A percentile compares a stretch with the other conserved stretches of the same genome.
Conservation (phyloP, 37 sponge, comb jelly and placozoan genomes). For the Mnemiopsis leidyi region DNA sequence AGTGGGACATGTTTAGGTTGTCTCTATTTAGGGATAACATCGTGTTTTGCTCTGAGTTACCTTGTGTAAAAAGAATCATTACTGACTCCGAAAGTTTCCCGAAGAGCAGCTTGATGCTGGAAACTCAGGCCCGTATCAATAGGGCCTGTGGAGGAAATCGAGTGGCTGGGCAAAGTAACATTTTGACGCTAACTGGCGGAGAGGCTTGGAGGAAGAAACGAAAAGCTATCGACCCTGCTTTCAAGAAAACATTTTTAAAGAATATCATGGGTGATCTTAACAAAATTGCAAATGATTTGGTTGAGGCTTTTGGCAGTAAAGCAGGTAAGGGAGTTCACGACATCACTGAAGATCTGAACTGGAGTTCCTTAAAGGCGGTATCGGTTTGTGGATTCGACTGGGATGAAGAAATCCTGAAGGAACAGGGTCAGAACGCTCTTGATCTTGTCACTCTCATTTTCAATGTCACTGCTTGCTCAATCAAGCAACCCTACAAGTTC, state of each 20-base stretch:
- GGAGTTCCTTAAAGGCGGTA: constrained; percentile 1
- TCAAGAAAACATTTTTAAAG: background rate
- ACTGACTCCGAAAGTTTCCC: background rate
- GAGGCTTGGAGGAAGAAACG: background rate
- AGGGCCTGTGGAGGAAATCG: background rate
- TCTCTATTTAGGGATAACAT: background rate
- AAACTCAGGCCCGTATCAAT: background rate
- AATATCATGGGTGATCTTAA: background rate
- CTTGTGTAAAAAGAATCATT: background rate
- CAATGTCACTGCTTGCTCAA: background rate
- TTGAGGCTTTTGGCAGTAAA: background rate
- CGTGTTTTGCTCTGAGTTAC: background rate
- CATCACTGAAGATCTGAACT: background rate
- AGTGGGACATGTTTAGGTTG: background rate
- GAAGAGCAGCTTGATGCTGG: background rate
- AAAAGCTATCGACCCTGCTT: constrained; percentile 31
- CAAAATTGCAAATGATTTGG: background rate
- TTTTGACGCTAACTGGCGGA: background rate
- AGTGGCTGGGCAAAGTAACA: background rate
- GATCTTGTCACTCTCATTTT: background rate
- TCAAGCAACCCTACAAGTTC: background rate
- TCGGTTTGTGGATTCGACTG: constrained; percentile 54
- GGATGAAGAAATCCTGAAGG: background rate
- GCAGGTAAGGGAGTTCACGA: background rate
- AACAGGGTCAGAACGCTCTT: background rate